A percentile compares a stretch with the other conserved stretches of the same genome.
These are phyloP conservation scores for Cabera pusaria DNA, from an alignment of 2,888 invertebrate genomes.

Conservation along the genomic window DNA sequence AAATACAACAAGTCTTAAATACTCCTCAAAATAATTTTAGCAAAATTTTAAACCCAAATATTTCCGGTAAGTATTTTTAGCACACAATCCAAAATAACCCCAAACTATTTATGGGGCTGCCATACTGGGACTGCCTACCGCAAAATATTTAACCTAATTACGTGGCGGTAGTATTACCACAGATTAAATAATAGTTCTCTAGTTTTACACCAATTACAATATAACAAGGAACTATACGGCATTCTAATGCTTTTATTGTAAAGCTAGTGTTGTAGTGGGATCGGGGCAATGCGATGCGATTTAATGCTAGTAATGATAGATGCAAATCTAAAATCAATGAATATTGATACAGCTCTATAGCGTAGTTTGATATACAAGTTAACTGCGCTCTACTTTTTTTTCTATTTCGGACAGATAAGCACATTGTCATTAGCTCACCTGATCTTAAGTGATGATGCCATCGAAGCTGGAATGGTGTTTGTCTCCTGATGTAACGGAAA, in stretches of 20 bases:
- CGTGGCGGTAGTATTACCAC: background rate
- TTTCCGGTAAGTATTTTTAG: slow-evolving; percentile 3
- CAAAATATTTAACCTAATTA: slow-evolving; percentile 9
- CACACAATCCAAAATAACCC: slow-evolving; percentile 2
- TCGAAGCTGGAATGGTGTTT: too few species aligned
- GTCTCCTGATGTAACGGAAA: too few species aligned
- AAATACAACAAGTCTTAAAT: too few species aligned
- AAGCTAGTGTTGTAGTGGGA: background rate
- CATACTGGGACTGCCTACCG: slow-evolving; percentile 1
- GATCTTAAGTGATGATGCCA: too few species aligned
- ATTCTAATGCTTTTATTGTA: slow-evolving; percentile 6
- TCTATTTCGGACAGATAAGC: too few species aligned
- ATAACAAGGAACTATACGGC: slow-evolving; percentile 2
- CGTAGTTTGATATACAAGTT: too few species aligned
- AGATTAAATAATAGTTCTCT: too few species aligned
- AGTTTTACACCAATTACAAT: slow-evolving; percentile 4
- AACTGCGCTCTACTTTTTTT: too few species aligned
- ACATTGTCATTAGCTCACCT: too few species aligned
- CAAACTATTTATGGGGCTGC: slow-evolving; percentile 4
- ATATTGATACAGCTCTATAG: too few species aligned
- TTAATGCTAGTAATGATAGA: slow-evolving; percentile 1
- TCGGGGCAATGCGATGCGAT: slow-evolving; percentile 3
- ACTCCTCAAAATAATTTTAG: too few species aligned
- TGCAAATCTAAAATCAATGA: too few species aligned
- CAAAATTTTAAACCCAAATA: slow-evolving; percentile 2